Evolutionary conservation across 2,888 invertebrate genomes (phyloP).

Genomic region (Mythimna vitellina): DNA sequence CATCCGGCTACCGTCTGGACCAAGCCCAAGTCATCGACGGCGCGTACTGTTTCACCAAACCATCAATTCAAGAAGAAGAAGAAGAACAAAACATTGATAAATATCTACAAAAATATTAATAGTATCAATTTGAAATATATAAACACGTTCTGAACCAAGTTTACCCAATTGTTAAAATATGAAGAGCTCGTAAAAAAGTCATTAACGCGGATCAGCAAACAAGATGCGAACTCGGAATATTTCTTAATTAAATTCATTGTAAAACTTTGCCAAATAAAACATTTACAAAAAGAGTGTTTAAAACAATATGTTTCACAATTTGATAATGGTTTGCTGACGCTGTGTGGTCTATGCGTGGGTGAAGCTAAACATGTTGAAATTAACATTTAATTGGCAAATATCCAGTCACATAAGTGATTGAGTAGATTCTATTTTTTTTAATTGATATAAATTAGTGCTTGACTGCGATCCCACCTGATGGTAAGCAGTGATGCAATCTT

Average conservation of each 20-base stretch:
- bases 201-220: conserved; percentile 18
- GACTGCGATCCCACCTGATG: no score
- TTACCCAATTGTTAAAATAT: conserved; percentile 9
- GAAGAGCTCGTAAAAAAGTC: conserved; percentile 14
- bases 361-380: neutral
- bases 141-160: conserved; percentile 6
- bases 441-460: no score
- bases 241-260: conserved; percentile 38
- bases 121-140: neutral
- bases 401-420: neutral
- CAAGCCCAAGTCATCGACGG: no score
- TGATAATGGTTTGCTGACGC: neutral
- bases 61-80: no score
- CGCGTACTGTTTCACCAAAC: no score
- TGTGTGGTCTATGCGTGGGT: neutral
- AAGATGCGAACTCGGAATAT: conserved; percentile 16
- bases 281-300: conserved; percentile 28
- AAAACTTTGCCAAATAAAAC: conserved; percentile 33
- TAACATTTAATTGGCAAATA: neutral
- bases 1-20: no score
- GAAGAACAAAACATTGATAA: neutral
- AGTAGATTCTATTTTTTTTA: neutral
- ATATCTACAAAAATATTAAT: neutral
- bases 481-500: no score
- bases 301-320: conserved; percentile 9